Base-by-base conservation (phyloP, 2,113 vertebrate species). In the Pollimyrus isidori region DNA sequence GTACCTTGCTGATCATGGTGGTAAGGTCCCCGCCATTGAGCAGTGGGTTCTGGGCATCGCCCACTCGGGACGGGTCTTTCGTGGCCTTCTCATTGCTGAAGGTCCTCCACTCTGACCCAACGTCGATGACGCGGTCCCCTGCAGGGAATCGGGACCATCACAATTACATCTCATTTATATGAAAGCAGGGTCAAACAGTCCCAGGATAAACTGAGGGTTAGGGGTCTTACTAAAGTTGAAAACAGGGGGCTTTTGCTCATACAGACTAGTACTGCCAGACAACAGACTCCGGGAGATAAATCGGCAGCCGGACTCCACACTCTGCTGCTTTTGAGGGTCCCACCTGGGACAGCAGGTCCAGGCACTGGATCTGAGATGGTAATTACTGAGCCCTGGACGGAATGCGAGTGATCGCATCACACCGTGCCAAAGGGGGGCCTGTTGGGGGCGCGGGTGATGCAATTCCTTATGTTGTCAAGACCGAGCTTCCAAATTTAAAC, bases 21-120 rank as follows among this genome's bases (percentile, higher is more conserved):
- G 97, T 98, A 85, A 99, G 95, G 94, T 99, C 98, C 4, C 97
- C 98, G 65, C 99, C 98, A 0, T 99, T 99, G 85, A 99, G 93
- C 89, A 99, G 95, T 2, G 98, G 97, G 93, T 99, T 99, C 95
- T 99, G 98, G 85, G 99, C 97, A 7, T 99, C 99, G 90, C 99
- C 99, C 7, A 99, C 99, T 96, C 98, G 96, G 92, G 98, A 99
- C 2, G 98, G 99, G 92, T 99, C 99, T 96, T 99, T 99, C 26
- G 98, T 97, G 91, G 98, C 98, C 96, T 99, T 99, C 94, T 99
- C 98, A 69, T 99, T 99, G 91, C 98, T 98, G 94, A 99, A 99
- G 7, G 98, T 99, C 94, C 98, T 97, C 98, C 98, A 99, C 91
- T 99, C 98, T 0, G 98, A 99, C 30, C 98, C 98, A 1, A 99